phyloP scores from a whole-genome alignment of 2,113 vertebrate genomes.

The Aepyceros melampus region DNA sequence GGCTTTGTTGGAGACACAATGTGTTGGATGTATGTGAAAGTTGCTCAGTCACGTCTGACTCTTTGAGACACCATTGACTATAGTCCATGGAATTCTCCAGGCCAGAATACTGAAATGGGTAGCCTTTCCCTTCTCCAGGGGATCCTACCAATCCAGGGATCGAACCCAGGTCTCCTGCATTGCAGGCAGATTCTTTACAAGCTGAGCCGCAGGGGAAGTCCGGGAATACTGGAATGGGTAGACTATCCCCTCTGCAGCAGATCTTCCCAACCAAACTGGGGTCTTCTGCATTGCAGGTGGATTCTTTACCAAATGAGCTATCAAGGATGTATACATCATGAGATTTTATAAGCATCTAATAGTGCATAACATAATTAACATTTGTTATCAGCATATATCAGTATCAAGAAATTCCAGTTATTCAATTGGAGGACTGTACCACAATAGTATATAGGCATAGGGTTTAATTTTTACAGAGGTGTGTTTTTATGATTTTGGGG shows the following conservation, averaged over 20 bases:
- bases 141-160: neutral
- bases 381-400: neutral
- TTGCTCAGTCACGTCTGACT: neutral
- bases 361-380: neutral
- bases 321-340: neutral
- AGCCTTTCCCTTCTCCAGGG: neutral
- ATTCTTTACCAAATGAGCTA: neutral
- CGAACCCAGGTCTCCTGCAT: neutral
- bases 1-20: neutral
- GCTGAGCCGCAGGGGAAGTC: neutral
- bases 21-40: neutral
- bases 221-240: neutral
- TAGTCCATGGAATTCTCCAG: neutral
- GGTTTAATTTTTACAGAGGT: neutral
- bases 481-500: neutral
- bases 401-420: neutral
- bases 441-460: neutral
- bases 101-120: neutral
- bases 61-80: neutral
- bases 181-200: neutral
- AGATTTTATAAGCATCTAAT: neutral
- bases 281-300: neutral
- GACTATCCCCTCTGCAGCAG: neutral
- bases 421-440: neutral
- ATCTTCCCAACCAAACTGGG: neutral